A percentile compares a stretch with the other conserved stretches of the same genome.
These are phyloP conservation scores for Sarcophaga variegata DNA, from an alignment of 2,888 invertebrate genomes.

Conservation along the genomic window DNA sequence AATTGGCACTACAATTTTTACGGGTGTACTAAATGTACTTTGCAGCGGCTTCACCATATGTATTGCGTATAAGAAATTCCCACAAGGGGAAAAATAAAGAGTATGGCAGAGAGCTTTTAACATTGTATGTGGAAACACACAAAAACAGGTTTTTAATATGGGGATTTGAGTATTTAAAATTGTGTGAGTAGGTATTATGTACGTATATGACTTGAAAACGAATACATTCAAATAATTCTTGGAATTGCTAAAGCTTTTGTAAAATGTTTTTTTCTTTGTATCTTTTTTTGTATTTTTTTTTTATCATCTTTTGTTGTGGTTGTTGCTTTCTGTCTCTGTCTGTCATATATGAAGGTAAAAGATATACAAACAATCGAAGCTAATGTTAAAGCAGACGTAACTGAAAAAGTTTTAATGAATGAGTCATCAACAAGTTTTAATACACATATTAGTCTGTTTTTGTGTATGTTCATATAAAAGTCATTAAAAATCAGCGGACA, in stretches of 20 bases:
- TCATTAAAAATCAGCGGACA: no score
- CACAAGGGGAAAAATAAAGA: not conserved
- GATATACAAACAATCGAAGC: not conserved
- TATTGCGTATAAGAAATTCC: not conserved
- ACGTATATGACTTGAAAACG: not conserved
- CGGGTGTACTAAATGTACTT: no score
- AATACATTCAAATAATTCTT: slow-evolving; percentile 56
- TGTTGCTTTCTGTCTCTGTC: slow-evolving; percentile 35
- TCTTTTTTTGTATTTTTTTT: not conserved
- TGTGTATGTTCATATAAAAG: not conserved
- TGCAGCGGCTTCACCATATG: no score
- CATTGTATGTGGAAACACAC: not conserved
- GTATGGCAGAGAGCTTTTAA: slow-evolving; percentile 32
- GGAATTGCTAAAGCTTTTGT: slow-evolving; percentile 62
- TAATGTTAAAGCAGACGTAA: slow-evolving; percentile 5
- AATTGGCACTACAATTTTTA: no score
- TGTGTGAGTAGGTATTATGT: not conserved
- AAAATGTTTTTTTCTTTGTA: slow-evolving; percentile 16
- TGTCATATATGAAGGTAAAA: not conserved
- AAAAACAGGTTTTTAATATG: slow-evolving; percentile 23
- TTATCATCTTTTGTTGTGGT: slow-evolving; percentile 44
- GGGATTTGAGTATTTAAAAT: slow-evolving; percentile 1
- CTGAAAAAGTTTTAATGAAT: slow-evolving; percentile 27
- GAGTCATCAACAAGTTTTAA: slow-evolving; percentile 67
- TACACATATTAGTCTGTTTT: not conserved